Evolutionary conservation across 2,113 vertebrate species (phyloP).

Genomic region (Gavia stellata): DNA sequence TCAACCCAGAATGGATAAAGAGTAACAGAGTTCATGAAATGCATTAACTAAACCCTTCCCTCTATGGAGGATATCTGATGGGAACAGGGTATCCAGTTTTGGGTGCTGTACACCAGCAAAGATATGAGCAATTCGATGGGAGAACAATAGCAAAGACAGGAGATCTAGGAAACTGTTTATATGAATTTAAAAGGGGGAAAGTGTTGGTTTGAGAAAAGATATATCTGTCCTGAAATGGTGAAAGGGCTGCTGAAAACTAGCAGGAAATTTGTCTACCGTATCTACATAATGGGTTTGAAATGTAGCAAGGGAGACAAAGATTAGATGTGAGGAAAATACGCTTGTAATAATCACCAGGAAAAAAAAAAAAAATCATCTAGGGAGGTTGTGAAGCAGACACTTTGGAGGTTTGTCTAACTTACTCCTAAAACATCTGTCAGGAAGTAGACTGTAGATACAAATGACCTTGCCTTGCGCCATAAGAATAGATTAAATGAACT

Average conservation of each 20-base stretch:
- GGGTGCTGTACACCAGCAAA: background rate
- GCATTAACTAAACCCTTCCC: background rate
- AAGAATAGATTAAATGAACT: background rate
- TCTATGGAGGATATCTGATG: background rate
- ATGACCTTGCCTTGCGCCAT: background rate
- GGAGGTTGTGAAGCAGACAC: background rate
- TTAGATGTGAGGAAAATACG: constrained; percentile 28
- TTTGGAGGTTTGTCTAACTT: background rate
- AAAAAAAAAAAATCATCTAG: background rate
- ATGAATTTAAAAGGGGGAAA: background rate
- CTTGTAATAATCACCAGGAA: background rate
- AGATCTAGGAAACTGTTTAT: background rate
- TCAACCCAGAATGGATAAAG: background rate
- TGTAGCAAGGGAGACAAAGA: constrained; percentile 6
- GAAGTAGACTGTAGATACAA: background rate
- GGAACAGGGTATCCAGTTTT: background rate
- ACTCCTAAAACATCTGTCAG: constrained; percentile 32
- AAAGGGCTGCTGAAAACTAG: background rate
- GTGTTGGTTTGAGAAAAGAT: background rate
- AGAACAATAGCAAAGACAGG: background rate
- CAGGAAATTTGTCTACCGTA: background rate
- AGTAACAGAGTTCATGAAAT: background rate
- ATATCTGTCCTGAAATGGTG: background rate
- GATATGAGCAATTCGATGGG: background rate
- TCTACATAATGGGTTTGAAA: background rate